Base-by-base conservation (phyloP, 1,140 invertebrate genomes). In the Triops longicaudatus region DNA sequence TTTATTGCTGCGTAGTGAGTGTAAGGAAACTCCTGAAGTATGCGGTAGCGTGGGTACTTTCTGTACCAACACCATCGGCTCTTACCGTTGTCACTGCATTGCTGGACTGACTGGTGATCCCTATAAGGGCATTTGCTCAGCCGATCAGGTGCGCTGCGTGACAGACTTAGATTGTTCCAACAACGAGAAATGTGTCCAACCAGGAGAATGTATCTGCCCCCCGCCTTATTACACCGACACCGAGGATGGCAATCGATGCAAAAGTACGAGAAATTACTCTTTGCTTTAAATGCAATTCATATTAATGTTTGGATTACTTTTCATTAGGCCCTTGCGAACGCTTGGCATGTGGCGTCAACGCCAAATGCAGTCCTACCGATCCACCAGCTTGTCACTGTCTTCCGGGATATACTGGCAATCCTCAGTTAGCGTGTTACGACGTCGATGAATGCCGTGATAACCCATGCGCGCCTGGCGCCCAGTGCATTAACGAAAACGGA, bases 151-250 rank as follows among this genome's bases (percentile, higher is more conserved):
- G 73, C 87, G 90, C 78, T 97, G 94, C 81, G 87, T 90, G 0
- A 89, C 88, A 77, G 92, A 95, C 81, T 89, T 87, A 74, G 93
- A 96, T 81, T 97, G 95, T 82, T 89, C 88, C 73, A 82, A 89
- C 0, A 96, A 96, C 82, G 93, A 96, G 84, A 92, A 94, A 84
- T 97, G 95, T 83, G 90, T 95, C 12, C 91, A 95, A 82, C 93
- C 93, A 0, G 94, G 93, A 1, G 90, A 94, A 85, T 96, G 94
- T 82, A 88, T 95, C 2, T 96, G 93, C 83, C 92, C 92, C 28
- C 92, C 93, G 26, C 94, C 93, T 1, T 96, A 91, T 83, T 95
- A 93, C 83, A 89, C 91, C 26, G 93, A 95, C 83, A 87, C 89
- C 17, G 84, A 87, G 31, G 91, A 94, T 82, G 90, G 89, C 50